These are phyloP conservation scores for Cardiocondyla obscurior DNA, from an alignment of 1,140 invertebrate species.

Conservation along the genomic window DNA sequence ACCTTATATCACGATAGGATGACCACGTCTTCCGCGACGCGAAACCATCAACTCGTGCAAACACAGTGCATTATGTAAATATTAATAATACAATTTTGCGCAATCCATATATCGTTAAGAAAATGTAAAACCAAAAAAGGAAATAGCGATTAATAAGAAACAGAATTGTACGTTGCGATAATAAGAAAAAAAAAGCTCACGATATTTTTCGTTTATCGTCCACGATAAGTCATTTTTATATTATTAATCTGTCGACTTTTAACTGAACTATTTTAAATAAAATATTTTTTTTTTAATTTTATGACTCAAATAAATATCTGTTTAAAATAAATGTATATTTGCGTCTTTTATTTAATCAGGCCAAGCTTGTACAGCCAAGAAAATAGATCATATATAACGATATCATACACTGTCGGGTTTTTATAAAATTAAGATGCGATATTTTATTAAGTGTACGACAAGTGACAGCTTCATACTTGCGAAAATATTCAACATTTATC, in stretches of 20 bases:
- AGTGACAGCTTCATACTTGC: not conserved
- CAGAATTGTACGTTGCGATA: not conserved
- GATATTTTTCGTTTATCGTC: not conserved
- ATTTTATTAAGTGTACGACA: conserved; percentile 20
- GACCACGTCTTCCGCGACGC: not conserved
- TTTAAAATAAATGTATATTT: not conserved
- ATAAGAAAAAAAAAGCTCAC: not conserved
- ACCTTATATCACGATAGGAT: not conserved
- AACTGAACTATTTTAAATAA: not conserved
- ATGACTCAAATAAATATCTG: not conserved
- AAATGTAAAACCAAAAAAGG: not conserved
- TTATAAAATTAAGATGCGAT: conserved; percentile 3
- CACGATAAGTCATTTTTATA: not conserved
- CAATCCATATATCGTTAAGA: not conserved
- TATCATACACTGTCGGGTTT: not conserved
- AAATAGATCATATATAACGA: conserved; percentile 3
- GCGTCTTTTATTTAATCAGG: not conserved
- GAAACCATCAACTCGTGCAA: not conserved
- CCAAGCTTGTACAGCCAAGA: not conserved
- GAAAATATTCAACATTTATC: conserved; percentile 32
- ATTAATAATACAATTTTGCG: not conserved
- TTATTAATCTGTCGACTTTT: not conserved
- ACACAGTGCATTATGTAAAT: not conserved
- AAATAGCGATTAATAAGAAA: not conserved
- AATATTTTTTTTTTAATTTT: not conserved